Evolutionary conservation across 1,140 invertebrate species (phyloP).

Genomic region (Drosophila paulistorum): DNA sequence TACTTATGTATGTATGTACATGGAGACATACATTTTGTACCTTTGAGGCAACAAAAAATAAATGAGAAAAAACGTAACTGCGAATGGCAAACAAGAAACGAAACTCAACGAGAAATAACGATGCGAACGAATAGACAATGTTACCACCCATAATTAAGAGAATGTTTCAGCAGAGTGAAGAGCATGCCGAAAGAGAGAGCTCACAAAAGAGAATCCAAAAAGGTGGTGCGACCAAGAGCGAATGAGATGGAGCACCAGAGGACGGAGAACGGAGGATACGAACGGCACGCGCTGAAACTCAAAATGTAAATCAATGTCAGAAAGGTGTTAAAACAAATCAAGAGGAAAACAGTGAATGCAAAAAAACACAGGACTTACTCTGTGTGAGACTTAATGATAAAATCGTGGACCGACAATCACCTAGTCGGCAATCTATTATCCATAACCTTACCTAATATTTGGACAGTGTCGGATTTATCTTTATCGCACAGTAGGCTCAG

Average conservation of each 20-base stretch:
- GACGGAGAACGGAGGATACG: background rate
- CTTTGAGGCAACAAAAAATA: background rate
- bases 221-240: background rate
- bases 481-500: too few species aligned
- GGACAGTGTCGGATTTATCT: too few species aligned
- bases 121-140: constrained; percentile 9
- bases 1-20: too few species aligned
- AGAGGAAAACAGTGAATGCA: too few species aligned
- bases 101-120: constrained; percentile 20
- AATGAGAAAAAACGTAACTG: constrained; percentile 15
- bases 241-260: background rate
- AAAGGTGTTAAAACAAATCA: background rate
- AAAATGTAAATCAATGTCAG: constrained; percentile 3
- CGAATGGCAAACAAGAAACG: constrained; percentile 21
- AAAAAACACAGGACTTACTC: too few species aligned
- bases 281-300: constrained; percentile 3
- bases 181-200: background rate
- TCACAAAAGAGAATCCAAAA: background rate
- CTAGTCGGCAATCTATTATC: too few species aligned
- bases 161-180: background rate
- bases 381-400: too few species aligned
- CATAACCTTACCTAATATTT: too few species aligned
- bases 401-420: too few species aligned
- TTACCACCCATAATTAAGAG: constrained; percentile 10
- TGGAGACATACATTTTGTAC: background rate